Evolutionary conservation across 2,797 vertebrate species (phyloP).

Genomic region (Enteromius anoplus): DNA sequence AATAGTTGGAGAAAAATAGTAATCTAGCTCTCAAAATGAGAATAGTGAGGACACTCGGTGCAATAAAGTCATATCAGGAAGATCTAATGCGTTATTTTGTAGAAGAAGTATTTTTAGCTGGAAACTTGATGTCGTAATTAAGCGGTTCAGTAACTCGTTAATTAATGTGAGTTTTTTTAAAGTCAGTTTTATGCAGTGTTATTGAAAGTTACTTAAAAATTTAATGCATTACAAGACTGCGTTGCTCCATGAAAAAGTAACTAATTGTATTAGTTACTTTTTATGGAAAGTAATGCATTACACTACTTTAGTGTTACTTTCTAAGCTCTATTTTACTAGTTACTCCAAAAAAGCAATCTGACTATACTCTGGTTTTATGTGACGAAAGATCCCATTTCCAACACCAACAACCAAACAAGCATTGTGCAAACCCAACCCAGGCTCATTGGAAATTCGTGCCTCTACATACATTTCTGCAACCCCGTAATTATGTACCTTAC

Average conservation of each 20-base stretch:
- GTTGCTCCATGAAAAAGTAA: not conserved
- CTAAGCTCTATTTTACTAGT: not conserved
- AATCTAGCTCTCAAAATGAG: not conserved
- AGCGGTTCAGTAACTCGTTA: no score
- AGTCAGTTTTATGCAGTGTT: no score
- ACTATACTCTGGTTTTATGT: not conserved
- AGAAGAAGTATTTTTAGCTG: not conserved
- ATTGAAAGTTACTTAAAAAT: not conserved
- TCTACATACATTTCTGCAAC: no score
- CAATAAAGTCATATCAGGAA: not conserved
- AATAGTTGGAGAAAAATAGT: not conserved
- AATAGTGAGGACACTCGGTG: not conserved
- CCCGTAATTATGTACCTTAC: no score
- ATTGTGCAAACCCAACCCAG: not conserved
- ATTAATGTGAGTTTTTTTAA: not conserved
- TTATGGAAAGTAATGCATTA: not conserved
- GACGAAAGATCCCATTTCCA: not conserved
- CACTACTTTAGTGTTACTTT: not conserved
- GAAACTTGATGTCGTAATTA: not conserved
- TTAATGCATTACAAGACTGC: not conserved
- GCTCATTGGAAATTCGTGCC: no score
- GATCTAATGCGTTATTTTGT: not conserved
- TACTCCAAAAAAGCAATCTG: not conserved
- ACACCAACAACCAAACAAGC: not conserved
- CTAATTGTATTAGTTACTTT: not conserved